Base-by-base conservation (phyloP, 2,888 invertebrate genomes). In the Octonoba sinensis region DNA sequence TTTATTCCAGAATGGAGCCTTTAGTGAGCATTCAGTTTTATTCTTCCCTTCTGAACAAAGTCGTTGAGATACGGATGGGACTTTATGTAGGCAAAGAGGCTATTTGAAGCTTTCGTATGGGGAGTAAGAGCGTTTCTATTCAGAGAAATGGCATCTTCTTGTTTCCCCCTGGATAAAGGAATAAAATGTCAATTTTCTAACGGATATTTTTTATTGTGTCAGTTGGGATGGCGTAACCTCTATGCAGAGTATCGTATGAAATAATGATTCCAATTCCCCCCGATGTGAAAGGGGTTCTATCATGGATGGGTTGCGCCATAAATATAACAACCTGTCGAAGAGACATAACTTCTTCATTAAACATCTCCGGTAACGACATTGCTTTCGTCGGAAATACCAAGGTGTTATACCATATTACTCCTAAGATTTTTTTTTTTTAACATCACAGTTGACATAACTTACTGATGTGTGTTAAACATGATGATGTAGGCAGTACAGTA, bases 1-100 rank as follows among this genome's bases (percentile, higher is more conserved):
- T 78, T 78, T 78, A 67, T 75, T 75, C 66, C 24, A 59, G 66
- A 47, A 78, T 51, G 51, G 60, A 57, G 67, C 60, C 66, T 78
- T 72, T 72, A 60, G 59, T 72, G 65, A 54, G 60, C 72, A 67
- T 60, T 72, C 66, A 56, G 77, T 78, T 78, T 78, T 78, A 77
- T 71, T 64, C 56, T 70, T 57, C 65, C 49, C 71, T 65, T 62
- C 71, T 65, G 59, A 65, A 54, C 24, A 75, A 49, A 78, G 72
- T 66, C 71, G 66, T 65, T 71, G 64, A 65, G 56, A 47, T 65
- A 71, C 47, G 36, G 20, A 72, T 27, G 56, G 46, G 64, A 60
- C 51, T 60, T 72, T 72, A 72, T 72, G 27, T 60, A 76, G 67
- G 59, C 47, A 76, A 76, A 69, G 36, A 56, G 71, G 71, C 72